Base-by-base conservation (phyloP, 2,888 invertebrate genomes). In the Caenorhabditis virilis region DNA sequence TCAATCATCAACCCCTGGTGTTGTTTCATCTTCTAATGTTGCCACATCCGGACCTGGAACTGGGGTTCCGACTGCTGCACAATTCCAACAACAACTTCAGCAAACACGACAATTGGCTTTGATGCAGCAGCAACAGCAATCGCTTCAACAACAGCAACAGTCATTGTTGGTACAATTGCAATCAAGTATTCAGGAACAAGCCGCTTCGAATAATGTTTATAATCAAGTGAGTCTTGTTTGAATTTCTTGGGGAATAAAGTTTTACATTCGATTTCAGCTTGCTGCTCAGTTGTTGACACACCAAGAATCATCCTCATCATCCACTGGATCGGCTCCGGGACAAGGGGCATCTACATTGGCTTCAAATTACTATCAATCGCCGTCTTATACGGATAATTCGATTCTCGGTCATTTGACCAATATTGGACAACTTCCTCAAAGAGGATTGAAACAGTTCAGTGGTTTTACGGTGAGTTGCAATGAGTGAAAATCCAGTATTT, bases 201-300 rank as follows among this genome's bases (percentile, higher is more conserved):
- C 48, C 11, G 33, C 35, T 6, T n/a, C 38, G 6, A 11, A 18
- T 9, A 55, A 61, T 13, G 25, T 51, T 13, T 43, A 59, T 27
- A 42, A 27, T 30, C 61, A 74, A 58, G n/a, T n/a, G n/a, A n/a
- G n/a, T n/a, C n/a, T n/a, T n/a, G n/a, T n/a, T n/a, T n/a, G n/a
- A n/a, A n/a, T n/a, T n/a, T n/a, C n/a, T n/a, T n/a, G n/a, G n/a
- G n/a, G n/a, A n/a, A n/a, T n/a, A n/a, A n/a, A n/a, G n/a, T n/a
- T n/a, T n/a, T n/a, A n/a, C n/a, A n/a, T n/a, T n/a, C n/a, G n/a
- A n/a, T n/a, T n/a, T n/a, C n/a, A n/a, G n/a, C 50, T 74, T 18
- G 74, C 72, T n/a, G 72, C 69, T 6, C 69, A 69, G 15, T 49
- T 74, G 5, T n/a, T 69, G 42, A 50, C 60, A n/a, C 67, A 69